phyloP scores from a whole-genome alignment of 1,140 invertebrate species.

The Calliphora vicina region DNA sequence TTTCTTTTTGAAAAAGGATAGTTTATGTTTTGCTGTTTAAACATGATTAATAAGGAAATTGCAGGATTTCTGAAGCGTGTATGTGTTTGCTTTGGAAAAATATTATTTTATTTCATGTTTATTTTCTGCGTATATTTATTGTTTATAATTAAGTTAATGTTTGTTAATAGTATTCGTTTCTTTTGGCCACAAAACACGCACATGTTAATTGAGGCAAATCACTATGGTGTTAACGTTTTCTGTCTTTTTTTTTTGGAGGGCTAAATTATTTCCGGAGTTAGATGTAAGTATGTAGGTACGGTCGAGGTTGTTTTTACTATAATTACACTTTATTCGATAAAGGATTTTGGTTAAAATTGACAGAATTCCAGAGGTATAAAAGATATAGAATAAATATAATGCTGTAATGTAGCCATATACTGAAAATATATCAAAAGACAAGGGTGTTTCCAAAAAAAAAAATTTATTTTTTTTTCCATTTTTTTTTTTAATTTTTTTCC shows the following conservation, averaged over 20 bases:
- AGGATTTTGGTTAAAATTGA: no score
- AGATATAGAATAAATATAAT: no score
- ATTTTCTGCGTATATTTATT: background rate
- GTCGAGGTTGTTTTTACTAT: no score
- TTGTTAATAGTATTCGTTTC: background rate
- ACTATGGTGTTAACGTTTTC: background rate
- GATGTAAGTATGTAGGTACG: no score
- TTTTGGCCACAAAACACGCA: slow-evolving; percentile 25
- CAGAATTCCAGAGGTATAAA: no score
- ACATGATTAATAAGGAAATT: background rate
- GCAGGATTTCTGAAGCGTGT: slow-evolving; percentile 14
- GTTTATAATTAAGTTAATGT: slow-evolving; percentile 20
- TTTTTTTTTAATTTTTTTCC: no score
- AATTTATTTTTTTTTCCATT: no score
- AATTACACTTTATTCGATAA: no score
- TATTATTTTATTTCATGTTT: slow-evolving; percentile 7
- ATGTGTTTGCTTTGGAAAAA: background rate
- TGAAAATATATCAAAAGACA: no score
- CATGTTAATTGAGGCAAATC: slow-evolving; percentile 20
- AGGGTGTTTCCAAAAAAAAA: no score
- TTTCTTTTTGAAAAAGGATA: slow-evolving; percentile 13
- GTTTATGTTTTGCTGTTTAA: background rate
- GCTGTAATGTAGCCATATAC: no score
- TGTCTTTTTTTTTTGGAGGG: background rate
- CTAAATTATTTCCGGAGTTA: background rate